A percentile compares a stretch with the other conserved stretches of the same genome.
Evolutionary conservation across 2,113 vertebrate species (phyloP).

Genomic region (Laticauda colubrina): DNA sequence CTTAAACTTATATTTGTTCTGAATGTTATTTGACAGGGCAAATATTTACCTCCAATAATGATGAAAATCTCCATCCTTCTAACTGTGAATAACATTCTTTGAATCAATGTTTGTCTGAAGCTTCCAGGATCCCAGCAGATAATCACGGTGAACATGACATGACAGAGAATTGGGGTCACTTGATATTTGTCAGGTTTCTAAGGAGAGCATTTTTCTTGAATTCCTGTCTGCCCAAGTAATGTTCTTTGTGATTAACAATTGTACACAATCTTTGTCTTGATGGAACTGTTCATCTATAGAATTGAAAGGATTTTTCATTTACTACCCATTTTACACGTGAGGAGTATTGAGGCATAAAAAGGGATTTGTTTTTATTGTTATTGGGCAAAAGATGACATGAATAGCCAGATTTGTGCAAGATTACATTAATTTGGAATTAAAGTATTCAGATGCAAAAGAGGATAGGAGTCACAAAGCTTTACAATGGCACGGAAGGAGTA

Average conservation of each 20-base stretch:
- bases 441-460: conserved; percentile 1
- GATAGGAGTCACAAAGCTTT: neutral
- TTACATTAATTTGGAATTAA: neutral
- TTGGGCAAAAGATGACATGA: neutral
- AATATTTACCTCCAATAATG: conserved; percentile 69
- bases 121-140: conserved; percentile 7
- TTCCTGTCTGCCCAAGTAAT: conserved; percentile 6
- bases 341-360: conserved; percentile 23
- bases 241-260: conserved; percentile 29
- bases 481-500: neutral
- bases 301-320: neutral
- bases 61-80: conserved; percentile 53
- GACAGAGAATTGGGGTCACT: conserved; percentile 51
- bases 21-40: conserved; percentile 59
- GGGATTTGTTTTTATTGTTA: neutral
- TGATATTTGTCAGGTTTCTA: conserved; percentile 38
- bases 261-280: rapidly evolving
- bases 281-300: conserved; percentile 2
- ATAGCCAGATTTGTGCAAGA: neutral
- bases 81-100: conserved; percentile 41
- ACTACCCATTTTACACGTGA: neutral
- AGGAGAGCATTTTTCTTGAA: conserved; percentile 29
- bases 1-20: conserved; percentile 41
- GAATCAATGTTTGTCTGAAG: conserved; percentile 52
- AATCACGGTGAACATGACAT: conserved; percentile 45